Evolutionary conservation across 2,888 invertebrate species (phyloP).

Genomic region (Volucella inanis): DNA sequence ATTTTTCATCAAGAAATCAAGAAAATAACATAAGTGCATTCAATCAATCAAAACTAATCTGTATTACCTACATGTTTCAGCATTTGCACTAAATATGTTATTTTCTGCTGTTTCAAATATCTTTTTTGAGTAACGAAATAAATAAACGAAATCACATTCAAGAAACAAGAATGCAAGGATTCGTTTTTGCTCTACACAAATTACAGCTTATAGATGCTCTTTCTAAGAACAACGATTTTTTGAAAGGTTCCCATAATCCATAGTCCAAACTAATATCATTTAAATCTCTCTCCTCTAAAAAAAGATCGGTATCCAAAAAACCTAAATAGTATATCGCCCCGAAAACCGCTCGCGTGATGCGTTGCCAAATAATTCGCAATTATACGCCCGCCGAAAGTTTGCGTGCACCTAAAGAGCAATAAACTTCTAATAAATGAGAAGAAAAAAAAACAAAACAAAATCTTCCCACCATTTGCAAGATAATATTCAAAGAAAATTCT

Average conservation of each 20-base stretch:
- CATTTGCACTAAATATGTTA: too few relatives aligned
- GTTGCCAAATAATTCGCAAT: conserved; percentile 79
- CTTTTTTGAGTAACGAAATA: too few relatives aligned
- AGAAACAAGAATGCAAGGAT: too few relatives aligned
- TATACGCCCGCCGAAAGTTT: conserved; percentile 72
- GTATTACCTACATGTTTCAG: too few relatives aligned
- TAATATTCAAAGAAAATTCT: conserved; percentile 6
- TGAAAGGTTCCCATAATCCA: conserved; percentile 53
- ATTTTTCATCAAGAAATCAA: too few relatives aligned
- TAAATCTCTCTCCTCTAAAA: not conserved
- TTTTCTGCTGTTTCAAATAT: too few relatives aligned
- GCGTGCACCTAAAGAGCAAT: conserved; percentile 48
- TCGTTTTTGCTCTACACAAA: conserved; percentile 6
- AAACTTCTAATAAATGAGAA: conserved; percentile 19
- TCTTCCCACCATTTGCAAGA: conserved; percentile 63
- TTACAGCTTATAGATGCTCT: conserved; percentile 40
- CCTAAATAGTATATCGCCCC: conserved; percentile 16
- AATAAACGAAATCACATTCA: too few relatives aligned
- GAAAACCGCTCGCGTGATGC: conserved; percentile 80
- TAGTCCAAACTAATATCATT: not conserved
- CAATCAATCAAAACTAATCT: too few relatives aligned
- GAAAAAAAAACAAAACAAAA: conserved; percentile 64
- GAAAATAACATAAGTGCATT: too few relatives aligned
- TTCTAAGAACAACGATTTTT: conserved; percentile 44
- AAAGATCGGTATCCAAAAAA: conserved; percentile 17